Base-by-base conservation (phyloP, 2,888 invertebrate species). In the Antitype chi region DNA sequence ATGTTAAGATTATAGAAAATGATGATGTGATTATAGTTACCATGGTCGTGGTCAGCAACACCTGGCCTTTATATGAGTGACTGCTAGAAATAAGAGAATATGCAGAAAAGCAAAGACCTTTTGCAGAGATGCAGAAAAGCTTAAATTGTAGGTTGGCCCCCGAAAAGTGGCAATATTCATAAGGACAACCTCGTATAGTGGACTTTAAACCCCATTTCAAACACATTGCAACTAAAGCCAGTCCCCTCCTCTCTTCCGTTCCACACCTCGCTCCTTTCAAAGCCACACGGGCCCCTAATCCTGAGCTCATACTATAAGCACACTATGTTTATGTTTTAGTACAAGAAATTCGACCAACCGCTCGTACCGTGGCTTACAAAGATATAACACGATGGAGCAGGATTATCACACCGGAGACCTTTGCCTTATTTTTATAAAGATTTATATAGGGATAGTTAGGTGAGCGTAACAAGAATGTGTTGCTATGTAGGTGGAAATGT, bases 251-350 rank as follows among this genome's bases (percentile, higher is more conserved):
- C 13, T 9, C 43, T 52, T 52, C 25, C 23, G 47, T 49, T 67
- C 47, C 28, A 62, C 5, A 15, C 5, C 3, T 52, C 87, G 85
- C 84, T 74, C 7, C 11, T 81, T 76, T 78, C 52, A 55, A 60
- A 76, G 85, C 85, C 84, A 49, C 28, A 43, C 49, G 25, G 53
- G 55, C n/a, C 76, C 81, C 78, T 89, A 89, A 89, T 89, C 89
- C 86, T 79, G 49, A 78, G 84, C 79, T 86, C 82, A 88, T 84
- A 84, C 81, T 75, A 78, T 82, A 84, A 87, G 82, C 83, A 80
- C 84, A 85, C 85, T 80, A 87, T 89, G 81, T 88, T 86, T 87
- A 82, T 79, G 84, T 85, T 87, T 80, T 74, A 85, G 84, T 87
- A 88, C 85, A 83, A 86, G 87, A 88, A 88, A 85, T 88, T 87